phyloP scores from a whole-genome alignment of 2,113 vertebrate species.

The Gymnarchus niloticus region DNA sequence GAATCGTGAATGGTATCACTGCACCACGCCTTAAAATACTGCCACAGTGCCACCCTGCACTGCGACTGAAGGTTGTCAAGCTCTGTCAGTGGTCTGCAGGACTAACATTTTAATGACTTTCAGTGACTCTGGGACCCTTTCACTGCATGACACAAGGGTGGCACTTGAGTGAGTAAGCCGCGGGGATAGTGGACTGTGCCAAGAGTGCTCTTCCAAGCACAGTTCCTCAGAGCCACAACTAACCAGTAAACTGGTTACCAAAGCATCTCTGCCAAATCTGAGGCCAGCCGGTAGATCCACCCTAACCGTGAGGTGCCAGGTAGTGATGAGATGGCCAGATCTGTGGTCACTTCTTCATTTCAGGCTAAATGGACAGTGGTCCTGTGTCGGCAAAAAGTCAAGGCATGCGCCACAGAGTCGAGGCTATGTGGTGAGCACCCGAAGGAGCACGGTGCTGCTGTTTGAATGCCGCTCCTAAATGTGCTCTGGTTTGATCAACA shows the following conservation, averaged over 20 bases:
- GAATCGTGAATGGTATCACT: background rate
- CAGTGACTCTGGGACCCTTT: background rate
- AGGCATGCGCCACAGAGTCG: background rate
- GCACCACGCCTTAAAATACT: background rate
- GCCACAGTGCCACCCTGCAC: background rate
- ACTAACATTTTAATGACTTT: background rate
- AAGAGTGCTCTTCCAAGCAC: background rate
- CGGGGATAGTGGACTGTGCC: background rate
- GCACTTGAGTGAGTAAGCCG: background rate
- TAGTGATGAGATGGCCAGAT: background rate
- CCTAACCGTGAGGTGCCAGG: background rate
- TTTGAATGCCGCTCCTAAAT: background rate
- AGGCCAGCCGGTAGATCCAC: background rate
- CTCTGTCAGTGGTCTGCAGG: background rate
- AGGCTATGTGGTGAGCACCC: background rate
- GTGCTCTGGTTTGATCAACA: background rate
- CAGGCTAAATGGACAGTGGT: background rate
- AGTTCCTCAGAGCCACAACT: background rate
- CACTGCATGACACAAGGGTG: background rate
- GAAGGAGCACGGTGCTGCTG: background rate
- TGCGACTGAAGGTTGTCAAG: background rate
- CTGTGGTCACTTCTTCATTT: background rate
- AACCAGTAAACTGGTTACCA: background rate
- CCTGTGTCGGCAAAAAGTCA: background rate
- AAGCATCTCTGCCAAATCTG: background rate